Conservation (phyloP, 2,113 vertebrate species). For the Xerus inauris region DNA sequence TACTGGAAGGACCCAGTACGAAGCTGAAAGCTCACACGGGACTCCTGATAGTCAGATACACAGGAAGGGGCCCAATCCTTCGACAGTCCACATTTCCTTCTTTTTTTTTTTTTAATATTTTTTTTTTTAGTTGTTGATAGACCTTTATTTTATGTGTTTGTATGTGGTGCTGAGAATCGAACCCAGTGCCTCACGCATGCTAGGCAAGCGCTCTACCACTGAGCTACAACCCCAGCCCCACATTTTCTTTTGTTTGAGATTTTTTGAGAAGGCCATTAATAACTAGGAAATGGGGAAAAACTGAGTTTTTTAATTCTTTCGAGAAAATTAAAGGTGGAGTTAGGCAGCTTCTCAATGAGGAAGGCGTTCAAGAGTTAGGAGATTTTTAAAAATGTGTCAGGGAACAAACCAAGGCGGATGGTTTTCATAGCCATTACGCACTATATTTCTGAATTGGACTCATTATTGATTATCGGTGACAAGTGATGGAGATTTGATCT, state of each 20-base stretch:
- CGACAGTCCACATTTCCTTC: neutral
- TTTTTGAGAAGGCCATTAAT: neutral
- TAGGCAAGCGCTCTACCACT: too few relatives aligned
- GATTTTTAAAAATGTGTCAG: neutral
- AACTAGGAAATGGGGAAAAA: neutral
- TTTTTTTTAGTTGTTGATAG: too few relatives aligned
- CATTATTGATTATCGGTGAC: neutral
- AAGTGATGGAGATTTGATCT: neutral
- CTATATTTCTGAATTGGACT: neutral
- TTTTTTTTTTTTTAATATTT: too few relatives aligned
- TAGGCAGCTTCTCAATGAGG: neutral
- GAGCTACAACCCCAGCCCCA: too few relatives aligned
- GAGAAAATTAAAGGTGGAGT: neutral
- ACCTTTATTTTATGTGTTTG: too few relatives aligned
- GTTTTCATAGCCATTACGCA: neutral
- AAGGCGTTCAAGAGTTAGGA: neutral
- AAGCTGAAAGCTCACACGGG: neutral
- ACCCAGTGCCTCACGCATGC: too few relatives aligned
- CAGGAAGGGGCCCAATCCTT: neutral
- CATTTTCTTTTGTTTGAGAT: neutral
- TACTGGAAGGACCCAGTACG: neutral
- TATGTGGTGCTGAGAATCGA: too few relatives aligned
- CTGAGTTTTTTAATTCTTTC: neutral
- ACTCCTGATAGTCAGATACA: neutral
- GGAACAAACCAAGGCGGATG: neutral